Base-by-base conservation (phyloP, 1,140 invertebrate genomes). In the Lepidotrigona ventralis region DNA sequence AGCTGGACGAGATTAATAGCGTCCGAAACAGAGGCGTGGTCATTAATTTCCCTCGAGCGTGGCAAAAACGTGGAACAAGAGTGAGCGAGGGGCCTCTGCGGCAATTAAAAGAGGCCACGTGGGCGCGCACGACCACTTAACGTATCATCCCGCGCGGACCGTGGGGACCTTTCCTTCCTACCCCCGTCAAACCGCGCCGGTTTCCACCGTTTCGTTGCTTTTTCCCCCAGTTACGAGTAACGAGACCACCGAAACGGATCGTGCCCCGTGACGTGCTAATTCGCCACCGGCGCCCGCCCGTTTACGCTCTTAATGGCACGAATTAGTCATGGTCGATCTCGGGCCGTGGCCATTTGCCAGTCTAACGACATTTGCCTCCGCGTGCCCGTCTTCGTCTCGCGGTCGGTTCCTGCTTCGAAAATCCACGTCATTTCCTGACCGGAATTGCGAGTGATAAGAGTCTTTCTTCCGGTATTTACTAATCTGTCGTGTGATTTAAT, bases 51-150 rank as follows among this genome's bases (percentile, higher is more conserved):
- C 39, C 74, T 81, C 75, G 83, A 71, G 64, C 83, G 39, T 46
- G 46, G 77, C 54, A 66, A 75, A 87, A 87, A 87, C 83, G 71
- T 68, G 64, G 72, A 87, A 88, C 80, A 87, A 88, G 87, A 85
- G 84, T 72, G 68, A 77, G 66, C 84, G 86, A 54, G 72, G 51
- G n/a, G n/a, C 76, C 19, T 71, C 69, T 79, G 39, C 39, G 64
- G 85, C 84, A 87, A 88, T 87, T 88, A 88, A 87, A 84, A 85
- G 83, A 81, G 86, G 81, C 77, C 72, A 46, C 39, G 39, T 8
- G 39, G 39, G 9, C 39, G 39, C 39, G 54, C 11, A 60, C n/a
- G 46, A 66, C 70, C 76, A 85, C 86, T 85, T 79, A 85, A 66
- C 79, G 83, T 83, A 81, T 76, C 74, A 64, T 81, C 78, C 64